These are phyloP conservation scores for Sebastolobus alascanus DNA, from an alignment of 2,797 vertebrate genomes.

Conservation along the genomic window DNA sequence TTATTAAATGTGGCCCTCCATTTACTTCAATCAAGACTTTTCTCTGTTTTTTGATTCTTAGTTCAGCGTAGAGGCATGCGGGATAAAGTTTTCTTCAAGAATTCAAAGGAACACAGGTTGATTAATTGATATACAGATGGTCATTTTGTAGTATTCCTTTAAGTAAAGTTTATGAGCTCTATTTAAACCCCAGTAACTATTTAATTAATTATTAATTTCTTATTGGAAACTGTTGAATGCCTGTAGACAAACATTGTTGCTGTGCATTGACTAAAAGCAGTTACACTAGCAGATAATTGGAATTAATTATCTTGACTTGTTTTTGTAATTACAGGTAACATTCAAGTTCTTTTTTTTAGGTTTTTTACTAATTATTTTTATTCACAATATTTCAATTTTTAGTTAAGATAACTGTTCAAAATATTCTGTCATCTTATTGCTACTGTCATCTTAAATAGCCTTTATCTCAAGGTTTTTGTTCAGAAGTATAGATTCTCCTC, in stretches of 20 bases:
- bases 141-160: no score
- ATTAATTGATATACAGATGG: no score
- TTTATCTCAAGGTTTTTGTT: not conserved
- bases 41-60: no score
- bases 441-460: not conserved
- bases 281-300: not conserved
- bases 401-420: not conserved
- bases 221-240: not conserved
- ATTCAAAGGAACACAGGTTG: no score
- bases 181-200: not conserved
- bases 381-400: not conserved
- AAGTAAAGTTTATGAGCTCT: not conserved
- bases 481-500: not conserved
- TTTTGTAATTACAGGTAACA: not conserved
- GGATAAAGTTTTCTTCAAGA: no score
- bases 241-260: not conserved
- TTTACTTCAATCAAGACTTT: no score
- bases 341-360: not conserved
- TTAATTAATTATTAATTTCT: not conserved
- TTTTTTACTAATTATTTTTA: not conserved
- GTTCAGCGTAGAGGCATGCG: no score
- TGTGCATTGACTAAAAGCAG: not conserved
- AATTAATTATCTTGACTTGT: not conserved
- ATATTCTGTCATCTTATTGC: no score
- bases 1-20: no score